These are phyloP conservation scores for Aricia artaxerxes DNA, from an alignment of 2,888 invertebrate species.

Conservation along the genomic window DNA sequence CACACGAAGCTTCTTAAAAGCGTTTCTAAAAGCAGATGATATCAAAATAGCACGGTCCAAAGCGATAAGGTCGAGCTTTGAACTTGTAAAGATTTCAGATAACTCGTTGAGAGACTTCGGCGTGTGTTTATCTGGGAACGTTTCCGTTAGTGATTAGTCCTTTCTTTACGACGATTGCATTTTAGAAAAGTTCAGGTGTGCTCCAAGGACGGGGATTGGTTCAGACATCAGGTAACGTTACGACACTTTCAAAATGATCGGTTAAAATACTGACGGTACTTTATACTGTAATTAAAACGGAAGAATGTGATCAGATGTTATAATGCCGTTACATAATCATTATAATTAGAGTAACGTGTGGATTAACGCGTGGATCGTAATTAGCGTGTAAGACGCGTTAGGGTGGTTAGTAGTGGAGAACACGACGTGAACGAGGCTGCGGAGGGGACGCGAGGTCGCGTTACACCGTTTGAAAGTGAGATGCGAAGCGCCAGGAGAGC, in stretches of 20 bases:
- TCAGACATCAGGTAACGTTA: neutral
- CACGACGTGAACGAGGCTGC: slow-evolving; percentile 59
- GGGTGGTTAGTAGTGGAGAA: slow-evolving; percentile 48
- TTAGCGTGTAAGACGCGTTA: slow-evolving; percentile 35
- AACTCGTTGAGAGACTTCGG: slow-evolving; percentile 16
- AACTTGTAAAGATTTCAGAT: slow-evolving; percentile 26
- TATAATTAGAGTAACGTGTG: slow-evolving; percentile 8
- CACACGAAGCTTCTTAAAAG: neutral
- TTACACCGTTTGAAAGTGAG: slow-evolving; percentile 79
- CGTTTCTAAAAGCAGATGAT: slow-evolving; percentile 18
- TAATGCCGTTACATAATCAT: neutral
- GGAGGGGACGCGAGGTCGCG: slow-evolving; percentile 74
- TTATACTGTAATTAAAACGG: neutral
- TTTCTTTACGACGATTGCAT: slow-evolving; percentile 18
- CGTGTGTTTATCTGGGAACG: slow-evolving; percentile 10
- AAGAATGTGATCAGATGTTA: neutral
- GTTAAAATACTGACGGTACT: neutral
- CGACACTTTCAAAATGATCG: neutral
- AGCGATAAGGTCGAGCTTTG: slow-evolving; percentile 25
- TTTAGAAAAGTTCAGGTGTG: neutral
- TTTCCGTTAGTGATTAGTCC: slow-evolving; percentile 20
- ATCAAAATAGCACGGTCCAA: slow-evolving; percentile 16
- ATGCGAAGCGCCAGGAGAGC: slow-evolving; percentile 79
- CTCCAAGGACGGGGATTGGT: neutral
- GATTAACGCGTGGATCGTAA: slow-evolving; percentile 39